Evolutionary conservation across 2,888 invertebrate species (phyloP).

Genomic region (Helicoverpa assulta): DNA sequence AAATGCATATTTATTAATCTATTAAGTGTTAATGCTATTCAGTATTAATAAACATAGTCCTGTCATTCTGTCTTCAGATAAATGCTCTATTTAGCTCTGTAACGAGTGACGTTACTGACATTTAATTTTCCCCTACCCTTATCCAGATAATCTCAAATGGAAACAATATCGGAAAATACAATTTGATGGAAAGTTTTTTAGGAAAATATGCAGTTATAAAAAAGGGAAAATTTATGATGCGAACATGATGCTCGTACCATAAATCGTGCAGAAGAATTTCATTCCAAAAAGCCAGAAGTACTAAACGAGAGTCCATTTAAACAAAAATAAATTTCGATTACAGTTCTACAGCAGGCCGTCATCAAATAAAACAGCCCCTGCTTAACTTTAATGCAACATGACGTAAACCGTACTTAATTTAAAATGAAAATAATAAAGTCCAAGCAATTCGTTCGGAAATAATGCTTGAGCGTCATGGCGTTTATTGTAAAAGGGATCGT

Average conservation of each 20-base stretch:
- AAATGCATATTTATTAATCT: no score
- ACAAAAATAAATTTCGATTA: slow-evolving; percentile 29
- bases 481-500: slow-evolving; percentile 27
- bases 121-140: slow-evolving; percentile 13
- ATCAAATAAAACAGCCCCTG: slow-evolving; percentile 40
- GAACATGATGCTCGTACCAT: background rate
- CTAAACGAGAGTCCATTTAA: background rate
- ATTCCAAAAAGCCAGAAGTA: background rate
- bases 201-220: background rate
- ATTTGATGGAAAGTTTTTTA: background rate
- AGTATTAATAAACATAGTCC: background rate
- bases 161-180: background rate
- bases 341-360: slow-evolving; percentile 6
- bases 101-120: slow-evolving; percentile 17
- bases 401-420: slow-evolving; percentile 23
- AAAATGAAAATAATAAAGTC: slow-evolving; percentile 44
- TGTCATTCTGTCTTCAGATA: slow-evolving; percentile 12
- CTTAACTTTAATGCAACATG: slow-evolving; percentile 36
- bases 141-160: background rate
- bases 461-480: slow-evolving; percentile 21
- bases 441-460: slow-evolving; percentile 24
- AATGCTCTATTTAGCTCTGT: background rate
- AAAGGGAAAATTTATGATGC: background rate
- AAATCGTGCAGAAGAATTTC: background rate
- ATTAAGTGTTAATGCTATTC: slow-evolving; percentile 8